These are phyloP conservation scores for Noctilio leporinus DNA, from an alignment of 2,113 vertebrate species.

Conservation along the genomic window DNA sequence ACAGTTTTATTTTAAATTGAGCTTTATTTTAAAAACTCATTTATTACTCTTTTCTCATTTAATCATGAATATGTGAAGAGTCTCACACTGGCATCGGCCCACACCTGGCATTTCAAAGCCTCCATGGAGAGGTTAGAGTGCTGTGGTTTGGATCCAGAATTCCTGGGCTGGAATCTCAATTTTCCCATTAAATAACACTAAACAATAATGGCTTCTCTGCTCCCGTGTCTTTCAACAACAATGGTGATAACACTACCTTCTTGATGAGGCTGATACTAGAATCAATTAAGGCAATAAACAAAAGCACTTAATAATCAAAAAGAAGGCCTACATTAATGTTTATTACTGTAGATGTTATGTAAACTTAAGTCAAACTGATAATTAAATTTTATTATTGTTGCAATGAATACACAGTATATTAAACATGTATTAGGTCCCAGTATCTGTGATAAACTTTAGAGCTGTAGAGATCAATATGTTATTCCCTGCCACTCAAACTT, in stretches of 20 bases:
- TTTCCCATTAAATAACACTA: background rate
- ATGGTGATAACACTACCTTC: background rate
- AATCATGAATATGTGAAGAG: background rate
- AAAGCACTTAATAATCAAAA: background rate
- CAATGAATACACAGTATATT: background rate
- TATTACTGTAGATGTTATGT: background rate
- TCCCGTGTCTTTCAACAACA: background rate
- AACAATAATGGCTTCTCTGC: background rate
- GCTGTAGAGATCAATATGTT: background rate
- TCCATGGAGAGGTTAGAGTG: background rate
- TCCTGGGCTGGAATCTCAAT: background rate
- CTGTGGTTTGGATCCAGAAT: background rate
- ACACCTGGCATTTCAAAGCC: background rate
- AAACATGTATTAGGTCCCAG: background rate
- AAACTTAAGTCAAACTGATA: background rate
- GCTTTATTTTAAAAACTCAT: background rate
- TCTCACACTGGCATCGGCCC: background rate
- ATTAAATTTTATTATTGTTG: background rate
- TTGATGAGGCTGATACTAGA: background rate
- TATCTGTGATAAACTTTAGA: background rate
- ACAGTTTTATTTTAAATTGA: background rate
- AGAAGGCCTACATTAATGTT: background rate
- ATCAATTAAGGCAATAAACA: background rate
- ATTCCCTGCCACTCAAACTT: background rate
- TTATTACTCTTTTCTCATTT: background rate